A percentile compares a stretch with the other conserved stretches of the same genome.
Conservation (phyloP, 2,113 vertebrate species). For the Cyphomyrus discorhynchus region DNA sequence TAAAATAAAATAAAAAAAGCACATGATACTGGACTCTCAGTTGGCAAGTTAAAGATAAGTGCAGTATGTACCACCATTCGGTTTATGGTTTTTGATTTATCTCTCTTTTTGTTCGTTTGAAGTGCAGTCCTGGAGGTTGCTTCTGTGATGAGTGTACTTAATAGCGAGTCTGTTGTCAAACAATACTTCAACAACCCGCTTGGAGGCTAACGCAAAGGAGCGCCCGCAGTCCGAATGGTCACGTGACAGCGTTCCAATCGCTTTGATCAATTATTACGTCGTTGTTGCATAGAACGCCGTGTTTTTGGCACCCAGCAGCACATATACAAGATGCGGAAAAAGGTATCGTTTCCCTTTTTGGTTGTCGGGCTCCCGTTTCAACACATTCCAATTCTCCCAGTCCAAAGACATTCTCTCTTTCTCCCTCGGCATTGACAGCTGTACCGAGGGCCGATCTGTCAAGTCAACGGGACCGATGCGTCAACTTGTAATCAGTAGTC, state of each 20-base stretch:
- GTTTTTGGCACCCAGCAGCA: slow-evolving; percentile 40
- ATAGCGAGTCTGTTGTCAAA: slow-evolving; percentile 34
- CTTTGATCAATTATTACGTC: slow-evolving; percentile 37
- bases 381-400: slow-evolving; percentile 15
- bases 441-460: slow-evolving; percentile 36
- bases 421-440: slow-evolving; percentile 32
- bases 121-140: slow-evolving; percentile 57
- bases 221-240: slow-evolving; percentile 17
- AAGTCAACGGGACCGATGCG: slow-evolving; percentile 18
- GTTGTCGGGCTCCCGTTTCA: slow-evolving; percentile 22
- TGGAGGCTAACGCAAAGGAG: slow-evolving; percentile 42
- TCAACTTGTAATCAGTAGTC: slow-evolving; percentile 23
- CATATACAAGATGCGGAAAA: slow-evolving; percentile 31
- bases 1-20: slow-evolving; percentile 38
- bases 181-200: slow-evolving; percentile 1
- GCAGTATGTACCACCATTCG: slow-evolving; percentile 52
- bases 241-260: neutral
- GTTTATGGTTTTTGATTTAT: neutral
- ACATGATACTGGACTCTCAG: slow-evolving; percentile 42
- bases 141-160: slow-evolving; percentile 41
- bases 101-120: neutral
- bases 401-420: slow-evolving; percentile 28
- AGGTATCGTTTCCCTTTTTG: slow-evolving; percentile 29
- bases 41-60: slow-evolving; percentile 46
- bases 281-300: slow-evolving; percentile 40